These are phyloP conservation scores for Natrix natrix DNA, from an alignment of 2,797 vertebrate species.

Conservation along the genomic window DNA sequence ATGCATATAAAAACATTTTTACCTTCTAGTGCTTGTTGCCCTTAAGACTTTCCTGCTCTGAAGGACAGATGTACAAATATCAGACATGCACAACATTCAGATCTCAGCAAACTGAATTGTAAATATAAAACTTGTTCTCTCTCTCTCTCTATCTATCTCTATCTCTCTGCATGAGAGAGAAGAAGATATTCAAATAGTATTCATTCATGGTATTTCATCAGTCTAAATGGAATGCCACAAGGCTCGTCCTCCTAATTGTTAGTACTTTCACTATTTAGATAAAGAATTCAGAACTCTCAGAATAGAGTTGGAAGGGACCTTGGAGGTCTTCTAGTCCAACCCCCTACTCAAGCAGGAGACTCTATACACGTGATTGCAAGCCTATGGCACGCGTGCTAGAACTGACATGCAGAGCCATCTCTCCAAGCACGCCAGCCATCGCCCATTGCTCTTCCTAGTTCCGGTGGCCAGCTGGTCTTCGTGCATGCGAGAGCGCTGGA, in stretches of 20 bases:
- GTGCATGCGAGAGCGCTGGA: too few relatives aligned
- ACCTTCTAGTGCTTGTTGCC: too few relatives aligned
- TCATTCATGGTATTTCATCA: not conserved
- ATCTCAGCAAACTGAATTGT: not conserved
- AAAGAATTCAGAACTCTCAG: not conserved
- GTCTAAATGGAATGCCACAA: not conserved
- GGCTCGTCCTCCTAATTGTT: not conserved
- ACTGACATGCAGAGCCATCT: too few relatives aligned
- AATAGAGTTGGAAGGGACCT: too few relatives aligned
- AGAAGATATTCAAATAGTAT: not conserved
- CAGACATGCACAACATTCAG: not conserved
- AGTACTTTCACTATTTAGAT: not conserved
- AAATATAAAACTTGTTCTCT: not conserved
- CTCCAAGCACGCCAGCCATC: too few relatives aligned
- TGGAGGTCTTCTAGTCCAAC: too few relatives aligned
- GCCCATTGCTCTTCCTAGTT: too few relatives aligned
- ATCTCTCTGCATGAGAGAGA: not conserved
- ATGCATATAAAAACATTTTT: not conserved
- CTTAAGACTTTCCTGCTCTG: not conserved
- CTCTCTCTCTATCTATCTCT: too few relatives aligned
- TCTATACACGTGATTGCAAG: too few relatives aligned
- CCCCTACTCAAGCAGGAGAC: too few relatives aligned
- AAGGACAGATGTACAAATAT: not conserved
- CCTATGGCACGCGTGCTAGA: too few relatives aligned
- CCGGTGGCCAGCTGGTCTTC: too few relatives aligned